phyloP scores from a whole-genome alignment of 2,113 vertebrate genomes.

The Scalopus aquaticus region DNA sequence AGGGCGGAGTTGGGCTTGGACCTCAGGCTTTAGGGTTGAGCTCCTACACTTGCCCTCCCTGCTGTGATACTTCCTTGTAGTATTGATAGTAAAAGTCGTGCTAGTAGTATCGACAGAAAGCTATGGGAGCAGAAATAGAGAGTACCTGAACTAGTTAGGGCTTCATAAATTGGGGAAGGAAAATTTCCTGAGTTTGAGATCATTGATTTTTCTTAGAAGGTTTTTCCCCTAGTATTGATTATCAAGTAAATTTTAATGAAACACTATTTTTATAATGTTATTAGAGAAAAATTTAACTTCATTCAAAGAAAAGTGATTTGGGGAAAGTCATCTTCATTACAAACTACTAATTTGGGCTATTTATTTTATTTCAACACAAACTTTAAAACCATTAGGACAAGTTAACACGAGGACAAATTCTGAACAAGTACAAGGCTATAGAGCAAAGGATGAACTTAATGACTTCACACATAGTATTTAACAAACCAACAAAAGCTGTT shows the following conservation, averaged over 20 bases:
- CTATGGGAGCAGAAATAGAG: not conserved
- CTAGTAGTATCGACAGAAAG: not conserved
- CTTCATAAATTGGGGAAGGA: not conserved
- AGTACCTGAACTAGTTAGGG: not conserved
- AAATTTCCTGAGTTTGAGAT: not conserved
- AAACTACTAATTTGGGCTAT: constrained; percentile 37
- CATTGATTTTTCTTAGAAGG: not conserved
- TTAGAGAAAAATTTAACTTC: constrained; percentile 4
- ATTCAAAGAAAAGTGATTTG: not conserved
- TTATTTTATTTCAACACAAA: constrained; percentile 50
- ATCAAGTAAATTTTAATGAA: constrained; percentile 34
- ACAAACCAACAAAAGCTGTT: constrained; percentile 27
- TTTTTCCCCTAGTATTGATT: not conserved
- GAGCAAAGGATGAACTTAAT: constrained; percentile 44
- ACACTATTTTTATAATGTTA: not conserved
- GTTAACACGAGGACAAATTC: constrained; percentile 34
- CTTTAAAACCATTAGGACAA: constrained; percentile 29
- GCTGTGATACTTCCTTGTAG: not conserved
- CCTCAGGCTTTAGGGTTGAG: not conserved
- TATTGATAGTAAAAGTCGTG: not conserved
- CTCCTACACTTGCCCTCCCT: not conserved
- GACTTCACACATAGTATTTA: constrained; percentile 34
- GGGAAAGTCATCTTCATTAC: not conserved
- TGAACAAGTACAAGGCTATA: not conserved
- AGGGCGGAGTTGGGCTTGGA: not conserved